phyloP scores from a whole-genome alignment of 2,888 invertebrate genomes.

The Aplocera efformata region DNA sequence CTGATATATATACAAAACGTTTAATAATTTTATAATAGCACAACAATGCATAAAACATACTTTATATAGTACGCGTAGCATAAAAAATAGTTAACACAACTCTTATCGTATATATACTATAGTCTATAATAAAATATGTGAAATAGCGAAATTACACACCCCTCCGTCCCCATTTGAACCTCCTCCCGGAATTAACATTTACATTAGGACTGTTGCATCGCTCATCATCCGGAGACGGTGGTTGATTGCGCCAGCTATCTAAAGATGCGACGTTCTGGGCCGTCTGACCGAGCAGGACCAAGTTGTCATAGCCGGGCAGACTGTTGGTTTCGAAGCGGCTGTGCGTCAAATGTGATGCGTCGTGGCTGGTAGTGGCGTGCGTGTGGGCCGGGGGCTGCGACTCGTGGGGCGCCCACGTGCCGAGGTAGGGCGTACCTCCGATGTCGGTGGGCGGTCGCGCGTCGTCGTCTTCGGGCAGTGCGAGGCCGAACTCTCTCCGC shows the following conservation, averaged over 20 bases:
- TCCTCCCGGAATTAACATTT: background rate
- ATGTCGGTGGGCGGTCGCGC: constrained; percentile 67
- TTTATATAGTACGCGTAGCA: too few species aligned
- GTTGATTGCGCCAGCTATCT: constrained; percentile 12
- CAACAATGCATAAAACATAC: too few species aligned
- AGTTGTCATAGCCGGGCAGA: constrained; percentile 7
- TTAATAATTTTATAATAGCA: too few species aligned
- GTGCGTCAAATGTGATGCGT: background rate
- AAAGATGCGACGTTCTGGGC: constrained; percentile 22
- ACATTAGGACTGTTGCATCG: constrained; percentile 1
- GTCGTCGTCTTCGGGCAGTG: constrained; percentile 85
- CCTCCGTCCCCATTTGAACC: constrained; percentile 20
- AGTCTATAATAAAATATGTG: constrained; percentile 2
- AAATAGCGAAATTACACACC: constrained; percentile 11
- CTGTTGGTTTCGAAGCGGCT: background rate
- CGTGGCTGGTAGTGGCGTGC: background rate
- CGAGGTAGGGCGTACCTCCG: constrained; percentile 2
- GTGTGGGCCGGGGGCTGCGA: constrained; percentile 5
- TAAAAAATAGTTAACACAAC: constrained; percentile 16
- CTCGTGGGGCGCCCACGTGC: constrained; percentile 10
- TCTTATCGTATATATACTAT: too few species aligned
- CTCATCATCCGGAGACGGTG: too few species aligned
- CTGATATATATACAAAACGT: too few species aligned
- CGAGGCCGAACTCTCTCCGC: constrained; percentile 89
- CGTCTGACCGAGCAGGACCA: constrained; percentile 18